phyloP scores from a whole-genome alignment of 2,888 invertebrate genomes.

The Caenorhabditis drosophilae region DNA sequence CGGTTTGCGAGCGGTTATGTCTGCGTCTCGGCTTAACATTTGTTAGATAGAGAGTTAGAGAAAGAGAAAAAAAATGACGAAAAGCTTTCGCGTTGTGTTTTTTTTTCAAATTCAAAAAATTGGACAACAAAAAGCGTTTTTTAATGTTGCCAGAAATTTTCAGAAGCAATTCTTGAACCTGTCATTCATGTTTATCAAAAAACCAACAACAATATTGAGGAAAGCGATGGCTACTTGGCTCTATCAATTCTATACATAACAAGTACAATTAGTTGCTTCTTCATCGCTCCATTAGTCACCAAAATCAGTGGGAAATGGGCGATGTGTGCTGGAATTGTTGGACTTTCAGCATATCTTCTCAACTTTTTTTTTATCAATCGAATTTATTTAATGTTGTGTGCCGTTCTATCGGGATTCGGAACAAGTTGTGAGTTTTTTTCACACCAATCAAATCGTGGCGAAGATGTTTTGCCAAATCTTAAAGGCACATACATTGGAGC shows the following conservation, averaged over 20 bases:
- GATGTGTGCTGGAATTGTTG: conserved; percentile 4
- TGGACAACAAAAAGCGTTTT: too few relatives aligned
- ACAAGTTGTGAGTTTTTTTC: conserved; percentile 9
- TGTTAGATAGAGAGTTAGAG: too few relatives aligned
- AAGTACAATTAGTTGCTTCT: conserved; percentile 14
- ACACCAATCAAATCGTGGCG: too few relatives aligned
- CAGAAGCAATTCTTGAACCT: conserved; percentile 20
- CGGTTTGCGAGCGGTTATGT: too few relatives aligned
- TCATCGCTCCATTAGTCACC: conserved; percentile 5
- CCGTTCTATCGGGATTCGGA: conserved; percentile 7
- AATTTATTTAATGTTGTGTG: neutral
- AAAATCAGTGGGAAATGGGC: conserved; percentile 18
- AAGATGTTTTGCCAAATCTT: too few relatives aligned
- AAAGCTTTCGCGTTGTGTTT: too few relatives aligned
- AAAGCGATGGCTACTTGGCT: conserved; percentile 13
- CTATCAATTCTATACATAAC: conserved; percentile 15
- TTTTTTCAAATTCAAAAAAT: too few relatives aligned
- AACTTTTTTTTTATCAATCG: neutral
- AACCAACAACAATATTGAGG: neutral
- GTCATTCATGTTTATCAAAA: conserved; percentile 6
- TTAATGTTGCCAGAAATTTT: neutral
- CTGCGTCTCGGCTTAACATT: too few relatives aligned
- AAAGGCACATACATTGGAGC: too few relatives aligned
- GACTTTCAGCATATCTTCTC: conserved; percentile 3
- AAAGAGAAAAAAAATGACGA: too few relatives aligned